Conservation (phyloP, 2,888 invertebrate genomes). For the Aphrophora alni region DNA sequence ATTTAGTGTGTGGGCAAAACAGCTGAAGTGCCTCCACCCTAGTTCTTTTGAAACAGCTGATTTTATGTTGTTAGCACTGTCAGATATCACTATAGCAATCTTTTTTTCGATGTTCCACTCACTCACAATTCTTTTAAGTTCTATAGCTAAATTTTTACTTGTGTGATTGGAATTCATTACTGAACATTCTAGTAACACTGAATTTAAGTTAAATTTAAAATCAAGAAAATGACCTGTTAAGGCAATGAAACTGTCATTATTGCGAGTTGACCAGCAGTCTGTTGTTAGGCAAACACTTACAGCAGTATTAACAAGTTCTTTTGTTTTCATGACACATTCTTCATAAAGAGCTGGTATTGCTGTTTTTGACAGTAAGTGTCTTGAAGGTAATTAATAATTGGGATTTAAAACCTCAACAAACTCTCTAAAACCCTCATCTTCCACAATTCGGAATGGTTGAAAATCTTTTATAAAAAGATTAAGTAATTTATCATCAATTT, state of each 20-base stretch:
- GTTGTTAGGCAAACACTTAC: background rate
- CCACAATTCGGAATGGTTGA: no score
- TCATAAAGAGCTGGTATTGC: no score
- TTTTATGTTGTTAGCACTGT: conserved; percentile 1
- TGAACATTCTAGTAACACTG: background rate
- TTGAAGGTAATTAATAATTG: no score
- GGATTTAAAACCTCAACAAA: no score
- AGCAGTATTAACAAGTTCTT: no score
- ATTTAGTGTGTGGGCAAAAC: background rate
- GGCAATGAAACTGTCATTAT: background rate
- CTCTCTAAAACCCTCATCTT: no score
- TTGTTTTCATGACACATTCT: no score
- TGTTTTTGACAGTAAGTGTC: no score
- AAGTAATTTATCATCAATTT: no score
- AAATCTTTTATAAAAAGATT: no score
- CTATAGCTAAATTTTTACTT: background rate
- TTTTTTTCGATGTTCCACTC: background rate
- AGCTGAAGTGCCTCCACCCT: background rate
- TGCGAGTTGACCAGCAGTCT: background rate
- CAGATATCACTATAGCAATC: no score
- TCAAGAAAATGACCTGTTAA: background rate
- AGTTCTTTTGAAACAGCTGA: background rate
- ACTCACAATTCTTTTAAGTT: background rate
- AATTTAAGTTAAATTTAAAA: background rate
- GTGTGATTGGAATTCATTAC: background rate